These are phyloP conservation scores for Ophonus ardosiacus DNA, from an alignment of 2,888 invertebrate species.

Conservation along the genomic window DNA sequence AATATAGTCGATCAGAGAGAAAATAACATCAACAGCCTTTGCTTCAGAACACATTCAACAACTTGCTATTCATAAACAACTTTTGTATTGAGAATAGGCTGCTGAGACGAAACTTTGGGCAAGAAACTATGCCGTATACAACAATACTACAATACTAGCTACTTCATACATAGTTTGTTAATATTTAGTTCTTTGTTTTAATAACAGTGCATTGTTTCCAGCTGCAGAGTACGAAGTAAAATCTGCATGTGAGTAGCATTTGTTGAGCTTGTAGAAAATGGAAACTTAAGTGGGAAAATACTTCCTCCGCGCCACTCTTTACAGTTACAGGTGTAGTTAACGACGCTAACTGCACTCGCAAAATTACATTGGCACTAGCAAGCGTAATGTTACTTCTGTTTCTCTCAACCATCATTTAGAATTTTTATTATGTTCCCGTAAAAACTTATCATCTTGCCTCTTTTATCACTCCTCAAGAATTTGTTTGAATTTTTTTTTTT, in stretches of 20 bases:
- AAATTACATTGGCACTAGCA: conserved; percentile 46
- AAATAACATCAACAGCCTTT: too few species aligned
- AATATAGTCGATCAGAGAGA: too few species aligned
- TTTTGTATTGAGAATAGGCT: too few species aligned
- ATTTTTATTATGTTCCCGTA: neutral
- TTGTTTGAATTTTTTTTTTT: neutral
- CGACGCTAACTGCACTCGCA: conserved; percentile 43
- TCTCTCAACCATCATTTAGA: neutral
- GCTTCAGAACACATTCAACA: too few species aligned
- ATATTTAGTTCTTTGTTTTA: neutral
- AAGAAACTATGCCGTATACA: neutral
- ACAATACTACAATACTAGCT: neutral
- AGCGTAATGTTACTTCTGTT: conserved; percentile 34
- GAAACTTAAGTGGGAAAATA: conserved; percentile 49
- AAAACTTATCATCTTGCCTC: conserved; percentile 19
- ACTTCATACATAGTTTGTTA: neutral
- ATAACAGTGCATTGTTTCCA: neutral
- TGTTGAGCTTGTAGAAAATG: conserved; percentile 45
- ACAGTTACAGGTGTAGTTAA: conserved; percentile 50
- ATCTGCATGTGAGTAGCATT: conserved; percentile 13
- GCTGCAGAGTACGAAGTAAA: neutral
- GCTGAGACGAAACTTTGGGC: neutral
- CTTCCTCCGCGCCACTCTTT: conserved; percentile 22
- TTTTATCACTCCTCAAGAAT: conserved; percentile 24
- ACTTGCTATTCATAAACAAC: too few species aligned